Conservation (phyloP, 1,140 invertebrate genomes). For the Oryzaephilus surinamensis region DNA sequence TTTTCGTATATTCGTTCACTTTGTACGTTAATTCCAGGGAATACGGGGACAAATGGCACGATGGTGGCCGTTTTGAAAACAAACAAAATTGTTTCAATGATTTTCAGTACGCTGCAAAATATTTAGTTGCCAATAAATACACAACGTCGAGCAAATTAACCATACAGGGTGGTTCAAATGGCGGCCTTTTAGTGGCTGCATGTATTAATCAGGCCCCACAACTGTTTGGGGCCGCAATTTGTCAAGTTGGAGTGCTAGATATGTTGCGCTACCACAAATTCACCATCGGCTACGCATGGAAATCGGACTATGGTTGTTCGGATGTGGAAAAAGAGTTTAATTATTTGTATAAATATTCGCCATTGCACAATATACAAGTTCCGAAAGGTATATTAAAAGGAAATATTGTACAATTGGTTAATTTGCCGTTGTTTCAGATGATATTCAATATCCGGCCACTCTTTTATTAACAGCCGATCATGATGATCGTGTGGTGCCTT, state of each 20-base stretch:
- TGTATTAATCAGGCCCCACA: slow-evolving; percentile 92
- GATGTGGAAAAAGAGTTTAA: slow-evolving; percentile 83
- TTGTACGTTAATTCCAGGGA: slow-evolving; percentile 46
- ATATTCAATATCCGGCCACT: slow-evolving; percentile 77
- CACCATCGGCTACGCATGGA: slow-evolving; percentile 95
- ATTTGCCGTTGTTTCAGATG: too few relatives aligned
- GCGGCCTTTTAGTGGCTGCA: slow-evolving; percentile 86
- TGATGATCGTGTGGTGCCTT: slow-evolving; percentile 92
- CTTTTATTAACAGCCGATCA: slow-evolving; percentile 92
- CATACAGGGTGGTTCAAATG: slow-evolving; percentile 94
- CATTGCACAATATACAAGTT: slow-evolving; percentile 81
- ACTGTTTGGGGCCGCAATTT: slow-evolving; percentile 81
- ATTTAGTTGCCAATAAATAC: slow-evolving; percentile 74
- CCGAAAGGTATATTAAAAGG: too few relatives aligned
- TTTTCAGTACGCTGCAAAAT: slow-evolving; percentile 88
- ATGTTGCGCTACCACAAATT: slow-evolving; percentile 98
- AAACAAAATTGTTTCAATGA: slow-evolving; percentile 99
- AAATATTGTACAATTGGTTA: slow-evolving; percentile 4
- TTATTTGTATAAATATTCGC: slow-evolving; percentile 85
- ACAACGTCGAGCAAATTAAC: slow-evolving; percentile 65
- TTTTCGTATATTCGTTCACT: not conserved
- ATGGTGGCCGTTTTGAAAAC: slow-evolving; percentile 78
- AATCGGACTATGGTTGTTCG: slow-evolving; percentile 88
- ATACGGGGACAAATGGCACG: slow-evolving; percentile 97
- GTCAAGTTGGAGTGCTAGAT: slow-evolving; percentile 66